phyloP scores from a whole-genome alignment of 2,797 vertebrate genomes.

The Pagetopsis macropterus region DNA sequence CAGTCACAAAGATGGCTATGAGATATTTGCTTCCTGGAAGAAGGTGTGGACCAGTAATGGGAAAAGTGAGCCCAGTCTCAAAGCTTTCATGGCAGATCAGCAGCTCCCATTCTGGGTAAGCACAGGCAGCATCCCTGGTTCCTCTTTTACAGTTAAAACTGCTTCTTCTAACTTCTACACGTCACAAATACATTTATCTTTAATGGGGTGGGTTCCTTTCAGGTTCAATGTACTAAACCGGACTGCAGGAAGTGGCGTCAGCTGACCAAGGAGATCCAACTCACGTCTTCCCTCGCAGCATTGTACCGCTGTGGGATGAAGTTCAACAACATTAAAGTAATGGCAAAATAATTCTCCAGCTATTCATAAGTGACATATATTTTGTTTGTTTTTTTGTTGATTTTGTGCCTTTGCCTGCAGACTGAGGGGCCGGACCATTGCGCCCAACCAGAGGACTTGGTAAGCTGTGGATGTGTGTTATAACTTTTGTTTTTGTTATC shows the following conservation, averaged over 20 bases:
- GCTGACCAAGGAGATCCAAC: slow-evolving; percentile 94
- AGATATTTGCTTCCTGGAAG: slow-evolving; percentile 93
- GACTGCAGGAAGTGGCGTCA: slow-evolving; percentile 97
- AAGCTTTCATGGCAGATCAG: slow-evolving; percentile 99
- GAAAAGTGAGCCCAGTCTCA: slow-evolving; percentile 97
- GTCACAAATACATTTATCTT: neutral
- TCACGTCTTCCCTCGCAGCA: slow-evolving; percentile 89
- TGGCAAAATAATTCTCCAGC: neutral
- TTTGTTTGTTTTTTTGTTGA: neutral
- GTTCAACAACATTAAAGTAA: slow-evolving; percentile 90
- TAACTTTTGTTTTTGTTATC: neutral
- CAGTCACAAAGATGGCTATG: slow-evolving; percentile 98
- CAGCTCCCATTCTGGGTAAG: slow-evolving; percentile 98
- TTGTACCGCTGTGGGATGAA: slow-evolving; percentile 95
- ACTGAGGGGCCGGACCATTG: slow-evolving; percentile 91
- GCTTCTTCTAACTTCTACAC: neutral
- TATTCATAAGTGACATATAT: neutral
- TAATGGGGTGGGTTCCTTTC: slow-evolving; percentile 1
- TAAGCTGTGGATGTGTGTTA: slow-evolving; percentile 55
- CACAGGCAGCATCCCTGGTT: neutral
- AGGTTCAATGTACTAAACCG: slow-evolving; percentile 95
- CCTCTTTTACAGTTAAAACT: neutral
- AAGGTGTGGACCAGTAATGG: slow-evolving; percentile 97
- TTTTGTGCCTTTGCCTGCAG: slow-evolving; percentile 71
- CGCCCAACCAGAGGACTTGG: slow-evolving; percentile 94